phyloP scores from a whole-genome alignment of 1,140 invertebrate genomes.

The Apis laboriosa region DNA sequence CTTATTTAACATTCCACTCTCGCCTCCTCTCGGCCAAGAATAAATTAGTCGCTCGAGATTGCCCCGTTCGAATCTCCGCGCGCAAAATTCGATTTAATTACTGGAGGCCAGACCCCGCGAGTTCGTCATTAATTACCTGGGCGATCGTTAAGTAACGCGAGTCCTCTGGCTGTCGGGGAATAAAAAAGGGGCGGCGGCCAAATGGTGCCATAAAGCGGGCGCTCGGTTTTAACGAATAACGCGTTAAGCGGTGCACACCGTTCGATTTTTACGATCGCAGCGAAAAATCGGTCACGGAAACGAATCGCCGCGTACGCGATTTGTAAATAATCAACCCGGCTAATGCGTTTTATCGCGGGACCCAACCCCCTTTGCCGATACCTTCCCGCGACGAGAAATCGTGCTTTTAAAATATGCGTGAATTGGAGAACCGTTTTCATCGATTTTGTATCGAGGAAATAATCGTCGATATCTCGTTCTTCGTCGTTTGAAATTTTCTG shows the following conservation, averaged over 20 bases:
- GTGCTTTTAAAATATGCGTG: too few species aligned
- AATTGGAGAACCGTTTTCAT: too few species aligned
- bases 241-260: constrained; percentile 2
- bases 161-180: background rate
- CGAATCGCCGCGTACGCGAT: background rate
- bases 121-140: constrained; percentile 29
- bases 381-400: too few species aligned
- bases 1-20: background rate
- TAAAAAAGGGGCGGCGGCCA: background rate
- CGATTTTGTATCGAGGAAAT: too few species aligned
- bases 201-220: constrained; percentile 23
- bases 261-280: constrained; percentile 5
- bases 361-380: too few species aligned
- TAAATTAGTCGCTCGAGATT: background rate
- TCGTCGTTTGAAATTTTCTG: too few species aligned
- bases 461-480: too few species aligned
- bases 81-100: background rate
- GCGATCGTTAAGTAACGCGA: constrained; percentile 24
- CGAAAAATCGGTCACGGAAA: constrained; percentile 11
- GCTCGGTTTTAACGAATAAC: constrained; percentile 22
- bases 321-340: constrained; percentile 18
- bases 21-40: background rate
- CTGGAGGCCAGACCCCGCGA: background rate
- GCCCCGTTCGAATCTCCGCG: background rate
- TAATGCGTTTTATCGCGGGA: constrained; percentile 28